A percentile compares a stretch with the other conserved stretches of the same genome.
These are phyloP conservation scores for Myzus persicae DNA, from an alignment of 1,140 invertebrate species.

Conservation along the genomic window DNA sequence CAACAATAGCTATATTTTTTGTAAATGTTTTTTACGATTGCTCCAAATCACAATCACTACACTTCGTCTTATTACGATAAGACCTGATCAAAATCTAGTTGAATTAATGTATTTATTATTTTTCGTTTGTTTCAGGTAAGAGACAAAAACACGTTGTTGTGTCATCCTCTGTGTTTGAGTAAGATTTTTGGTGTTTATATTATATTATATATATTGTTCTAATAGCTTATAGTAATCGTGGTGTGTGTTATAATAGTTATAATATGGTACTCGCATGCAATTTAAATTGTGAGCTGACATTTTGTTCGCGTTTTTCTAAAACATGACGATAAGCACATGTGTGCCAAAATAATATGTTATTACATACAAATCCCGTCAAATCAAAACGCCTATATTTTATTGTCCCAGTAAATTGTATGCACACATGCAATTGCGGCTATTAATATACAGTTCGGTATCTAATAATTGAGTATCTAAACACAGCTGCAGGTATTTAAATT, in stretches of 20 bases:
- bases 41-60: not conserved
- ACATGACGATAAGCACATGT: not conserved
- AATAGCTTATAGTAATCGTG: not conserved
- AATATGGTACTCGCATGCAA: not conserved
- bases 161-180: not conserved
- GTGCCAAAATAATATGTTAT: not conserved
- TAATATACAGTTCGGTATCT: not conserved
- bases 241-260: not conserved
- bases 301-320: not conserved
- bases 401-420: not conserved
- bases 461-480: not conserved
- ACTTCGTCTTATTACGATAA: not conserved
- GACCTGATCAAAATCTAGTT: not conserved
- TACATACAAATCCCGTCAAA: not conserved
- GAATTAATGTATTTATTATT: not conserved
- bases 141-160: not conserved
- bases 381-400: slow-evolving; percentile 19
- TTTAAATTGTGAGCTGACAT: not conserved
- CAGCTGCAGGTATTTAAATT: not conserved
- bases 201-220: not conserved
- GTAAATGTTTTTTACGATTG: too few species aligned
- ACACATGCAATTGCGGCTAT: not conserved
- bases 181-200: slow-evolving; percentile 8
- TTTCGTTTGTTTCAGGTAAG: slow-evolving; percentile 39
- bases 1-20: too few species aligned